Evolutionary conservation across 2,113 vertebrate genomes (phyloP).

Genomic region (Engystomops pustulosus): DNA sequence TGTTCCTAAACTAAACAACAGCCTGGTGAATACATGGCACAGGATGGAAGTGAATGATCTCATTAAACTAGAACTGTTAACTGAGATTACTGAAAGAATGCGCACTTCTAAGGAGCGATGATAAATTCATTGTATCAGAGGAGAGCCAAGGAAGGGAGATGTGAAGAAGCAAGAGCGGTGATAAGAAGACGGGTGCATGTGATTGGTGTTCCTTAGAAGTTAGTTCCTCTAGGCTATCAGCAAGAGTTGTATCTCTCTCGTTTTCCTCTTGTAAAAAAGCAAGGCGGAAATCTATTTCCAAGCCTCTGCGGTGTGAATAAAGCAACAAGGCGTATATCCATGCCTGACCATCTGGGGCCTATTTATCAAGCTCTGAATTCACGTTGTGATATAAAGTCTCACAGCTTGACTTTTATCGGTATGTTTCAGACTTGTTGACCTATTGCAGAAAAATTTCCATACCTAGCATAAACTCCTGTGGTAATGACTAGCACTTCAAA

Average conservation of each 20-base stretch:
- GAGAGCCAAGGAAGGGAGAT: constrained; percentile 22
- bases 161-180: constrained; percentile 28
- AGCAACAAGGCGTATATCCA: constrained; percentile 34
- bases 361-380: constrained; percentile 53
- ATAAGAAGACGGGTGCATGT: constrained; percentile 29
- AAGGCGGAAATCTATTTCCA: constrained; percentile 30
- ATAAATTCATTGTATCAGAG: constrained; percentile 30
- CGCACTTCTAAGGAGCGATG: constrained; percentile 31
- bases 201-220: constrained; percentile 37
- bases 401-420: constrained; percentile 56
- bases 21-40: neutral
- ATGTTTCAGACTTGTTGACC: constrained; percentile 36
- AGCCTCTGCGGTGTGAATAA: constrained; percentile 35
- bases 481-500: constrained; percentile 17
- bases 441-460: constrained; percentile 37
- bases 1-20: neutral
- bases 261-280: constrained; percentile 24
- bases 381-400: constrained; percentile 53
- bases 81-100: constrained; percentile 20
- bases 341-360: constrained; percentile 53
- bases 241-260: constrained; percentile 18
- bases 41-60: neutral
- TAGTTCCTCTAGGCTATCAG: constrained; percentile 32
- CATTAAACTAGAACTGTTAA: constrained; percentile 7
- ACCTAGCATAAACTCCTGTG: constrained; percentile 14